A percentile compares a stretch with the other conserved stretches of the same genome.
phyloP scores from a whole-genome alignment of 2,888 invertebrate species.

The Agrochola litura region DNA sequence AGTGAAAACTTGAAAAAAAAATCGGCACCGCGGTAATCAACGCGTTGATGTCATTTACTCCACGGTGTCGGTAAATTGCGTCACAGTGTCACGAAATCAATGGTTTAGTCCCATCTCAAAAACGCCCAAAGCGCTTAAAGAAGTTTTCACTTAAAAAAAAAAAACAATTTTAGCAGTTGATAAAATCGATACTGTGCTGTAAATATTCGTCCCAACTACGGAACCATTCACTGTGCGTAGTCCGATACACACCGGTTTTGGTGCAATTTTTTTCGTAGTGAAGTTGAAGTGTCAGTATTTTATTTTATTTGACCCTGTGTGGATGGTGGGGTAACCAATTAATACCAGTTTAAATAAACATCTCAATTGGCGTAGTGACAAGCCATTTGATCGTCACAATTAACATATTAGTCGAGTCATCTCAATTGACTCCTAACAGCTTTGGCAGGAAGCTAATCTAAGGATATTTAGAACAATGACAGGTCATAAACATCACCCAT shows the following conservation, averaged over 20 bases:
- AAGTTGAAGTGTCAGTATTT: background rate
- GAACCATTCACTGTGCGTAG: background rate
- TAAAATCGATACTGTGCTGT: too few relatives aligned
- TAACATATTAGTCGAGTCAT: constrained; percentile 48
- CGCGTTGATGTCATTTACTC: too few relatives aligned
- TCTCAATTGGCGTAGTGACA: constrained; percentile 50
- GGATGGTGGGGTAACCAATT: constrained; percentile 1
- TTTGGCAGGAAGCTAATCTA: constrained; percentile 47
- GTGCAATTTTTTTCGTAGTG: background rate
- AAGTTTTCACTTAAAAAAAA: too few relatives aligned
- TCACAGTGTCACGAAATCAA: too few relatives aligned
- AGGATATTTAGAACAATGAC: constrained; percentile 26
- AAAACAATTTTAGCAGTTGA: too few relatives aligned
- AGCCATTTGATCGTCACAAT: constrained; percentile 46
- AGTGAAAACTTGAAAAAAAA: too few relatives aligned
- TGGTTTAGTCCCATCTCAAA: too few relatives aligned
- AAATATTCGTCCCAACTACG: background rate
- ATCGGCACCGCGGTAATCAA: too few relatives aligned
- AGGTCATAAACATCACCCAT: constrained; percentile 8
- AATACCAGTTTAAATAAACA: constrained; percentile 39
- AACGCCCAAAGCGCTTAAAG: too few relatives aligned
- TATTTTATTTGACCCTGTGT: background rate
- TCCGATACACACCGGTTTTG: background rate
- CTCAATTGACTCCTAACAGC: constrained; percentile 38
- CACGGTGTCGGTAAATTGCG: too few relatives aligned